Evolutionary conservation across 2,888 invertebrate species (phyloP).

Genomic region (Tiliacea aurago): DNA sequence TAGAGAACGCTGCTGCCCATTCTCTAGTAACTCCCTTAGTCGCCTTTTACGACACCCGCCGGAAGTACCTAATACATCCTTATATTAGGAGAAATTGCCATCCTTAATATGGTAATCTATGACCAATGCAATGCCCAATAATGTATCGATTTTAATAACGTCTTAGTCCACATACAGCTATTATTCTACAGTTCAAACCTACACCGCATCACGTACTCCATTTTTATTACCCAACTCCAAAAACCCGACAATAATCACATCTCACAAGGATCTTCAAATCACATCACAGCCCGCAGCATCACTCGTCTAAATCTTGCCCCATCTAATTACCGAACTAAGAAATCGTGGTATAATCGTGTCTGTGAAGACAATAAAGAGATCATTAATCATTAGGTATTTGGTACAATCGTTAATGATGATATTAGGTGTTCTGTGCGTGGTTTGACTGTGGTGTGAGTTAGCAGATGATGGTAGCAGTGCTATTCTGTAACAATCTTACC

Average conservation of each 20-base stretch:
- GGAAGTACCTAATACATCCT: too few relatives aligned
- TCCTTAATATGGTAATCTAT: not conserved
- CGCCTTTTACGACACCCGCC: too few relatives aligned
- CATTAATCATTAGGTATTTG: slow-evolving; percentile 89
- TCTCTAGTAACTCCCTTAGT: too few relatives aligned
- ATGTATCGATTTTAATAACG: not conserved
- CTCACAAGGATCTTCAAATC: slow-evolving; percentile 41
- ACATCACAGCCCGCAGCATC: slow-evolving; percentile 63
- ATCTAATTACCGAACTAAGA: slow-evolving; percentile 89
- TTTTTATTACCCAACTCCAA: slow-evolving; percentile 43
- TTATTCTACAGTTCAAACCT: not conserved
- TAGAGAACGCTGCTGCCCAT: too few relatives aligned
- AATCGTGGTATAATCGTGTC: slow-evolving; percentile 85
- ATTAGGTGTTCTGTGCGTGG: slow-evolving; percentile 84
- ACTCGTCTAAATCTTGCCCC: slow-evolving; percentile 79
- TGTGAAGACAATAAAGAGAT: slow-evolving; percentile 87
- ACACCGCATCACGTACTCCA: slow-evolving; percentile 21
- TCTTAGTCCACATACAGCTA: not conserved
- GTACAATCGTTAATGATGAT: slow-evolving; percentile 87
- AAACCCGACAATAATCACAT: slow-evolving; percentile 28
- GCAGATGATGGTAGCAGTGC: slow-evolving; percentile 38
- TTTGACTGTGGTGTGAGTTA: slow-evolving; percentile 55
- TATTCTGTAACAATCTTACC: too few relatives aligned
- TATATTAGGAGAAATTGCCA: too few relatives aligned
- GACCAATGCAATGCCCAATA: too few relatives aligned